Evolutionary conservation across 2,113 vertebrate genomes (phyloP), one percentile per base, ranked within the genome.

Genomic region (Solea solea): DNA sequence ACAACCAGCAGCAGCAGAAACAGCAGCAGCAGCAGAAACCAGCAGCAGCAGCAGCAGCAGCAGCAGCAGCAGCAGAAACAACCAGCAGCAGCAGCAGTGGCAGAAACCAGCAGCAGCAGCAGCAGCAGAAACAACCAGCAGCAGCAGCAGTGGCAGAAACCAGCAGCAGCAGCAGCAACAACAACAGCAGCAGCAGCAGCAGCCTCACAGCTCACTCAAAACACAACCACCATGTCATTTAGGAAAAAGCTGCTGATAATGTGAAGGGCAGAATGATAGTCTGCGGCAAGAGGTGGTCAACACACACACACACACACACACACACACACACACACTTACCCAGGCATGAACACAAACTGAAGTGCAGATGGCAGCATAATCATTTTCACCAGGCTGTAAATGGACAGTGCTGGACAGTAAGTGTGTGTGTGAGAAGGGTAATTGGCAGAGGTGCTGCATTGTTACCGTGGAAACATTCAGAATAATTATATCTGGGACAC

Each of bases 391-490:
- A 10, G 64, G 8, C 60, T 69, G 73, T 10, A 66, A 59, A 68
- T 69, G 72, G 58, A 71, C 57, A 25, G 51, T 7, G 45, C n/a
- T n/a, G 34, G 11, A 52, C 5, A 8, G 65, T 66, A 40, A 11
- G 39, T 41, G 49, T 52, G 62, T 51, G 50, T 28, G 39, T 1
- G 56, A 0, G 42, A 45, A 53, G 49, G 52, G 50, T 62, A 28
- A 56, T 15, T 64, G 21, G 49, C 51, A 25, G 41, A 56, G 56
- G 34, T 16, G 13, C 34, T 15, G 50, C 44, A 55, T 62, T 5
- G 53, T 76, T 60, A 63, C 74, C 4, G 21, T 73, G 77, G 77
- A 72, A 78, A 83, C 74, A 48, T 45, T 59, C 13, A 49, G 50
- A 62, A 14, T 57, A 40, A 57, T 50, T 16, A 40, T 13, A 10